Conservation (phyloP, 1,140 invertebrate genomes). For the Anoplolepis gracilipes region DNA sequence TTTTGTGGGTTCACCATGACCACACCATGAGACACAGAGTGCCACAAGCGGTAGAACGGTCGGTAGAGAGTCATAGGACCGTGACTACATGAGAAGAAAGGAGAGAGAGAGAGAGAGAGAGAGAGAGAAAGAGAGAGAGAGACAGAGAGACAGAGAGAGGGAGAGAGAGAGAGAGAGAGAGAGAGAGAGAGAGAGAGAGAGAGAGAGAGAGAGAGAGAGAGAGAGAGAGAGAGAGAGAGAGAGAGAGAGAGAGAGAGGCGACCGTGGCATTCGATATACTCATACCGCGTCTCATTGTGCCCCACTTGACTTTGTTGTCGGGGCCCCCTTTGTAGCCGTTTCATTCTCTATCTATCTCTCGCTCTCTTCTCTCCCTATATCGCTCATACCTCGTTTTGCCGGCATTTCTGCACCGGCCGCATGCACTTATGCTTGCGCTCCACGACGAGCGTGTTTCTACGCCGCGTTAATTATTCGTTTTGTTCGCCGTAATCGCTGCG, state of each 20-base stretch:
- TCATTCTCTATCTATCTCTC: conserved; percentile 65
- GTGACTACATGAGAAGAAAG: conserved; percentile 55
- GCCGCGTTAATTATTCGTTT: conserved; percentile 78
- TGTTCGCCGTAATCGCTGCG: conserved; percentile 70
- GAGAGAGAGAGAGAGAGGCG: conserved; percentile 57
- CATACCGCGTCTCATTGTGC: conserved; percentile 83
- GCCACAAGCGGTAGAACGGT: conserved; percentile 58
- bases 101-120: conserved; percentile 46
- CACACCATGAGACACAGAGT: conserved; percentile 71
- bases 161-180: conserved; percentile 46
- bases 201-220: conserved; percentile 48
- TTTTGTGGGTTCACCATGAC: conserved; percentile 67
- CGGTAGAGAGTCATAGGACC: conserved; percentile 72
- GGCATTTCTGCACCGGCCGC: conserved; percentile 31
- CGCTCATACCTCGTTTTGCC: conserved; percentile 43
- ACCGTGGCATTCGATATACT: conserved; percentile 82
- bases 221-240: conserved; percentile 49
- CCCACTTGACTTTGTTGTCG: conserved; percentile 85
- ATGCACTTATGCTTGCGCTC: conserved; percentile 61
- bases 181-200: conserved; percentile 49
- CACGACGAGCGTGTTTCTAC: conserved; percentile 63
- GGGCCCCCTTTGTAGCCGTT: conserved; percentile 78
- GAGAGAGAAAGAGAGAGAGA: conserved; percentile 44
- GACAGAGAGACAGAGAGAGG: background rate
- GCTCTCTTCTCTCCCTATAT: conserved; percentile 73